Evolutionary conservation across 2,113 vertebrate genomes (phyloP).

Genomic region (Gymnobelideus leadbeateri): DNA sequence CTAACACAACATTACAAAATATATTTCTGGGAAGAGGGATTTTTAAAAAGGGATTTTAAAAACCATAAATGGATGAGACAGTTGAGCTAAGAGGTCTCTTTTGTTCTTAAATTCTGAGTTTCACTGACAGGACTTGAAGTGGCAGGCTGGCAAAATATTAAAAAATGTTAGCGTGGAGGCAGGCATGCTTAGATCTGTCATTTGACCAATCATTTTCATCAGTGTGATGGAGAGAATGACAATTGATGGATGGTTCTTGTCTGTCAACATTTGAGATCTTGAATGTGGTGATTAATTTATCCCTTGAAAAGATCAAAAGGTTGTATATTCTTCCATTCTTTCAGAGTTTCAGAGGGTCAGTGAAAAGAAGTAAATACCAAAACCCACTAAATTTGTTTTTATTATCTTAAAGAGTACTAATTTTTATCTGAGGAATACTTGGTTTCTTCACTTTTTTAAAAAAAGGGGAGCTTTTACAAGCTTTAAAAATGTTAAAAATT

Average conservation of each 20-base stretch:
- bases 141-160: conserved; percentile 48
- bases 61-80: conserved; percentile 37
- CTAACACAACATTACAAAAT: conserved; percentile 69
- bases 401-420: neutral
- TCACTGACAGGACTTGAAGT: conserved; percentile 53
- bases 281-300: neutral
- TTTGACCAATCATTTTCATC: conserved; percentile 57
- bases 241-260: neutral
- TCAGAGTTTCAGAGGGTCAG: conserved; percentile 11
- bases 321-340: neutral
- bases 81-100: conserved; percentile 40
- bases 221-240: conserved; percentile 51
- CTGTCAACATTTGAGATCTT: neutral
- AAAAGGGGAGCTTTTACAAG: neutral
- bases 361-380: conserved; percentile 28
- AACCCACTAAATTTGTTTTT: conserved; percentile 52
- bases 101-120: conserved; percentile 42
- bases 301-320: neutral
- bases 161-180: conserved; percentile 50
- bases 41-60: neutral
- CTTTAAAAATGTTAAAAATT: too few species aligned
- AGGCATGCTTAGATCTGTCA: conserved; percentile 32
- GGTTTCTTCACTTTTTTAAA: neutral
- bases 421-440: neutral
- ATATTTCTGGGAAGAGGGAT: conserved; percentile 60